Evolutionary conservation across 2,888 invertebrate genomes (phyloP).

Genomic region (Microctonus hyperodae): DNA sequence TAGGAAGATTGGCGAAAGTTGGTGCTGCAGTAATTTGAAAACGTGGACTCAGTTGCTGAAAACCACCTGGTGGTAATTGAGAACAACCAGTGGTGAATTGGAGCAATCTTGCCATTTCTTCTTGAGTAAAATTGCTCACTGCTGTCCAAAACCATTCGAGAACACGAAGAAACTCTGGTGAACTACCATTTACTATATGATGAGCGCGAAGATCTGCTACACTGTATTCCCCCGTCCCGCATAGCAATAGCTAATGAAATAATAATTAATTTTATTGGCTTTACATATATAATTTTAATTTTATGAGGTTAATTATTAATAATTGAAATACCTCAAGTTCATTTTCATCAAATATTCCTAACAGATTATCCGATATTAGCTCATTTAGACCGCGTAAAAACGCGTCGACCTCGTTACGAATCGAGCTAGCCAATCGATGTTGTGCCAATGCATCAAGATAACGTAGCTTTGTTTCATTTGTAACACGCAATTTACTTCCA

Average conservation of each 20-base stretch:
- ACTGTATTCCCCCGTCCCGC: slow-evolving; percentile 92
- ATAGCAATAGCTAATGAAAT: slow-evolving; percentile 77
- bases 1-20: slow-evolving; percentile 88
- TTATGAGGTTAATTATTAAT: too few relatives aligned
- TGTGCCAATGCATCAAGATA: slow-evolving; percentile 91
- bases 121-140: slow-evolving; percentile 85
- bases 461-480: slow-evolving; percentile 77
- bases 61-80: slow-evolving; percentile 90
- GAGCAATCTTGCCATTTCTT: slow-evolving; percentile 90
- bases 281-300: too few relatives aligned
- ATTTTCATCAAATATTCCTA: slow-evolving; percentile 95
- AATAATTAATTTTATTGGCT: background rate
- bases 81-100: slow-evolving; percentile 95
- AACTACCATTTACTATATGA: slow-evolving; percentile 83
- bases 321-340: slow-evolving; percentile 80
- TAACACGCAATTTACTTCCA: slow-evolving; percentile 79
- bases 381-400: slow-evolving; percentile 91
- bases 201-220: slow-evolving; percentile 89
- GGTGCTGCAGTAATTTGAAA: slow-evolving; percentile 93
- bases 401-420: slow-evolving; percentile 83
- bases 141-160: slow-evolving; percentile 93
- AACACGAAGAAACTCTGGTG: slow-evolving; percentile 83
- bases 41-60: slow-evolving; percentile 86
- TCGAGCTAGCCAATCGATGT: slow-evolving; percentile 82
- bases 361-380: slow-evolving; percentile 89